phyloP scores from a whole-genome alignment of 2,797 vertebrate genomes.

The Podarcis lilfordi region DNA sequence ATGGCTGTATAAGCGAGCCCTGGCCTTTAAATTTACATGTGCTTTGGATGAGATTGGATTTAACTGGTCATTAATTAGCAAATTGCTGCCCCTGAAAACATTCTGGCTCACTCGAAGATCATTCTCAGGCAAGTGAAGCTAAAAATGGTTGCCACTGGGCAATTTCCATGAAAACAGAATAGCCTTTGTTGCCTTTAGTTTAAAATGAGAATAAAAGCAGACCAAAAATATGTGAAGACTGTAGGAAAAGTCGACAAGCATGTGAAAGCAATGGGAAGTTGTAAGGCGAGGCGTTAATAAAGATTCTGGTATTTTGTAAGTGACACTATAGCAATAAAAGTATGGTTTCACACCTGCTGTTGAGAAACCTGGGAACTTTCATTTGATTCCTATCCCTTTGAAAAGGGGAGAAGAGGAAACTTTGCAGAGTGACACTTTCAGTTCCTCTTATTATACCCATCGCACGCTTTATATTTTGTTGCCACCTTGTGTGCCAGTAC shows the following conservation, averaged over 20 bases:
- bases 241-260: slow-evolving; percentile 28
- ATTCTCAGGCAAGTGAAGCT: slow-evolving; percentile 73
- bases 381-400: slow-evolving; percentile 80
- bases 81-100: slow-evolving; percentile 71
- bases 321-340: slow-evolving; percentile 37
- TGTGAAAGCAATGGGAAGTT: slow-evolving; percentile 70
- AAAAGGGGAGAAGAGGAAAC: slow-evolving; percentile 78
- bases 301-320: slow-evolving; percentile 21
- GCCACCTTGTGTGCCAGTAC: slow-evolving; percentile 32
- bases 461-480: slow-evolving; percentile 57
- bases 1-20: slow-evolving; percentile 57
- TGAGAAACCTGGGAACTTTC: slow-evolving; percentile 79
- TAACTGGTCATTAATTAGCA: slow-evolving; percentile 79
- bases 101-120: slow-evolving; percentile 63
- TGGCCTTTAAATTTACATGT: slow-evolving; percentile 57
- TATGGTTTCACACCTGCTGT: slow-evolving; percentile 70
- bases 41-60: slow-evolving; percentile 69
- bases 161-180: slow-evolving; percentile 79
- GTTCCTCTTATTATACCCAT: slow-evolving; percentile 61
- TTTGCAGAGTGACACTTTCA: slow-evolving; percentile 76
- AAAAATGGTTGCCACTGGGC: slow-evolving; percentile 71
- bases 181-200: slow-evolving; percentile 68
- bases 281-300: slow-evolving; percentile 56
- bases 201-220: slow-evolving; percentile 74
- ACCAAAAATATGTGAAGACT: slow-evolving; percentile 18